phyloP scores from a whole-genome alignment of 2,797 vertebrate species.

The Parambassis ranga region DNA sequence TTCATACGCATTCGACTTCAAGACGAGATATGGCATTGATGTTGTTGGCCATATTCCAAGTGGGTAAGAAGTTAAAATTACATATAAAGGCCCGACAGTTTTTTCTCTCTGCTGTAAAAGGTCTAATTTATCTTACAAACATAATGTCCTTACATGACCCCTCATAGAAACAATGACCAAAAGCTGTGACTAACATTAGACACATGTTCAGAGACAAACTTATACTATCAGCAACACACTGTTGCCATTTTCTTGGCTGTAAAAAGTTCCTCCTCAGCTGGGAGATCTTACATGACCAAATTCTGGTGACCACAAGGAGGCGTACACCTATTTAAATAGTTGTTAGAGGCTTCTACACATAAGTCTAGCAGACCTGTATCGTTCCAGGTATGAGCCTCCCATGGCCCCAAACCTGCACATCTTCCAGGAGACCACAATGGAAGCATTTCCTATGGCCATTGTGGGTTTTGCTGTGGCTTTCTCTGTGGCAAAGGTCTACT shows the following conservation, averaged over 20 bases:
- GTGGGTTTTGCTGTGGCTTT: conserved; percentile 93
- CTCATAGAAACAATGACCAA: too few relatives aligned
- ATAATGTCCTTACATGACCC: too few relatives aligned
- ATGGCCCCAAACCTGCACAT: conserved; percentile 76
- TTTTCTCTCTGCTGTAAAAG: background rate
- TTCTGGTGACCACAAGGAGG: too few relatives aligned
- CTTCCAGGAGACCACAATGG: conserved; percentile 80
- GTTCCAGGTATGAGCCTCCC: conserved; percentile 85
- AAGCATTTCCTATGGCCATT: conserved; percentile 88
- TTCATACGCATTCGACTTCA: conserved; percentile 86
- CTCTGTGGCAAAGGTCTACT: conserved; percentile 93
- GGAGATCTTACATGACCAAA: too few relatives aligned
- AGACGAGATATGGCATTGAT: conserved; percentile 78
- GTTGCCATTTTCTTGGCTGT: too few relatives aligned
- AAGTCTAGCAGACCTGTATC: background rate
- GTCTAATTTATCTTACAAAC: background rate
- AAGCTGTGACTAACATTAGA: too few relatives aligned
- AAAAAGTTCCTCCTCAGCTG: too few relatives aligned
- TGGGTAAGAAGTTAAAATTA: conserved; percentile 81
- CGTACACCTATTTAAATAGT: too few relatives aligned
- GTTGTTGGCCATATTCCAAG: conserved; percentile 83
- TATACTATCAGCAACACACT: too few relatives aligned
- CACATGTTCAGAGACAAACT: too few relatives aligned
- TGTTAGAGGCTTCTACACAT: background rate
- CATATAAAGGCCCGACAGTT: background rate